These are phyloP conservation scores for Lynx canadensis DNA, from an alignment of 2,113 vertebrate species.

Conservation along the genomic window DNA sequence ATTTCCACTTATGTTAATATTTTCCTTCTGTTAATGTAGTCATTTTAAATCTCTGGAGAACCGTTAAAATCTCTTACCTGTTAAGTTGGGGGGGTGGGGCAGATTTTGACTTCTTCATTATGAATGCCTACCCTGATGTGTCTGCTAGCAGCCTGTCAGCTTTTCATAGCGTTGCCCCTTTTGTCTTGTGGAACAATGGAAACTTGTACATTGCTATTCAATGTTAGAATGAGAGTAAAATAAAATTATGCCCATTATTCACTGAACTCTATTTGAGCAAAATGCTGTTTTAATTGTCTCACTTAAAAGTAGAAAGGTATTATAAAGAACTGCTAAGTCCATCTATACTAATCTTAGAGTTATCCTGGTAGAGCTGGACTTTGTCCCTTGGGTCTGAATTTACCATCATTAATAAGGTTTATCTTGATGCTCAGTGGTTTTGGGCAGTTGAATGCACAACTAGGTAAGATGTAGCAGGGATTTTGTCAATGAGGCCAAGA, in stretches of 20 bases:
- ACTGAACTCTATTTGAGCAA: not conserved
- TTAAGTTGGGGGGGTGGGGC: not conserved
- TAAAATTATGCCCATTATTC: not conserved
- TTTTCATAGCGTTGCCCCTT: not conserved
- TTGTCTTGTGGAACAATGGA: not conserved
- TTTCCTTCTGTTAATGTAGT: not conserved
- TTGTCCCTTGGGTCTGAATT: not conserved
- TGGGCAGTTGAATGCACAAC: constrained; percentile 1
- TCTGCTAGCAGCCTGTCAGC: not conserved
- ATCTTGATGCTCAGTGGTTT: not conserved
- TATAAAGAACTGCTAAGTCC: not conserved
- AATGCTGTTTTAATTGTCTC: constrained; percentile 33
- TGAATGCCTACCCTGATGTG: not conserved
- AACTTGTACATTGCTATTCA: not conserved
- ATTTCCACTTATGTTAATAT: not conserved
- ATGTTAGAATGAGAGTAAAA: not conserved
- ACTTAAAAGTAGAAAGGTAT: constrained; percentile 1
- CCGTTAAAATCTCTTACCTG: not conserved
- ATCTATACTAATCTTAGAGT: not conserved
- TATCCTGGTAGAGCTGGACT: not conserved
- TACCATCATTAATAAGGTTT: not conserved
- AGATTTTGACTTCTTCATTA: not conserved
- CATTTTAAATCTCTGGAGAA: not conserved
- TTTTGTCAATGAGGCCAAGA: not conserved
- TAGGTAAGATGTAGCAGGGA: not conserved